These are phyloP conservation scores for Anas capensis DNA, from an alignment of 2,797 vertebrate species.

Conservation along the genomic window DNA sequence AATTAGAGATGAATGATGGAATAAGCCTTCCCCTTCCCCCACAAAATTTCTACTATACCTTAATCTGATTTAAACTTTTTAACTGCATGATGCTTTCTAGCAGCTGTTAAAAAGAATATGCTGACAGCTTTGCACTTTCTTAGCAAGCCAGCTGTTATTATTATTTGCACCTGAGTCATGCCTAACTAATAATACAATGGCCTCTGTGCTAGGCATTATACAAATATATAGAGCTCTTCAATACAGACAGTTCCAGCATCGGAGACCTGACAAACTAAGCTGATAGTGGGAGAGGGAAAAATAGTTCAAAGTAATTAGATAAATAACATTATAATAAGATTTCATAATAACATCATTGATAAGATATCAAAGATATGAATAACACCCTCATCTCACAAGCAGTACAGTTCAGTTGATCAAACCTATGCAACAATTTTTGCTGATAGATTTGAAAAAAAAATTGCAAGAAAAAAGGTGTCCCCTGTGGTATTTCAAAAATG, in stretches of 20 bases:
- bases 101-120: background rate
- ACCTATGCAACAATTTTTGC: background rate
- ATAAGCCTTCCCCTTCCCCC: background rate
- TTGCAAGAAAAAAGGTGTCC: background rate
- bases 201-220: background rate
- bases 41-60: background rate
- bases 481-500: background rate
- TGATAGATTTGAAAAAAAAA: background rate
- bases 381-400: background rate
- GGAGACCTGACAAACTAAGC: background rate
- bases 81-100: background rate
- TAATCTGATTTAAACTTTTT: background rate
- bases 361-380: background rate
- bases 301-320: background rate
- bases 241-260: rapidly evolving
- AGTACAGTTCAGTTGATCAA: background rate
- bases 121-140: background rate
- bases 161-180: background rate
- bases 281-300: background rate
- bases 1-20: background rate
- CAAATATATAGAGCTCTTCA: background rate
- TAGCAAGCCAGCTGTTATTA: background rate
- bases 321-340: background rate
- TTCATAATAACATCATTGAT: background rate
- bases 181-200: background rate